Conservation (phyloP, 2,797 vertebrate species). For the Trachops cirrhosus region DNA sequence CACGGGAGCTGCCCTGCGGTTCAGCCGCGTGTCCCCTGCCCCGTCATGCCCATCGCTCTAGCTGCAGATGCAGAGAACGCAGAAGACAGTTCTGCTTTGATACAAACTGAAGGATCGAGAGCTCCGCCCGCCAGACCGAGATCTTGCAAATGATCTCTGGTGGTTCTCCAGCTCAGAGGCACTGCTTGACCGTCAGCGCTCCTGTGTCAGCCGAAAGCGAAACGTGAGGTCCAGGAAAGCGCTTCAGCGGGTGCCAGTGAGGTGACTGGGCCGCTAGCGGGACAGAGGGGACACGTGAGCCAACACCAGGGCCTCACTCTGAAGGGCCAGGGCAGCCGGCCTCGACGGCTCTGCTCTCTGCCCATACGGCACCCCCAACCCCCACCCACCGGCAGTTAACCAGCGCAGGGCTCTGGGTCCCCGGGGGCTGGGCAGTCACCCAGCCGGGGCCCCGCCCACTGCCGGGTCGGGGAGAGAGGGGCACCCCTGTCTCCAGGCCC, state of each 20-base stretch:
- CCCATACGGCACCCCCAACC: neutral
- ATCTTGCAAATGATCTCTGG: neutral
- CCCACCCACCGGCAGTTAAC: neutral
- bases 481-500: neutral
- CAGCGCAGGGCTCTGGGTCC: neutral
- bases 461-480: neutral
- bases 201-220: neutral
- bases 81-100: neutral
- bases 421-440: neutral
- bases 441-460: neutral
- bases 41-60: neutral
- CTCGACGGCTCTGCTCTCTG: neutral
- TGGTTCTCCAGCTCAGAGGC: neutral
- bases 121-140: neutral
- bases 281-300: neutral
- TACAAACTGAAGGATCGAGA: neutral
- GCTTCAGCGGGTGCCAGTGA: constrained; percentile 29
- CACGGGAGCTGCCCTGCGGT: too few relatives aligned
- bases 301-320: neutral
- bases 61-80: neutral
- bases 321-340: accelerated
- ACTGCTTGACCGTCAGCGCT: neutral
- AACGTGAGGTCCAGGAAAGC: constrained; percentile 4
- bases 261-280: neutral
- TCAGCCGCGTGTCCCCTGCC: neutral